A percentile compares a stretch with the other conserved stretches of the same genome.
phyloP scores from a whole-genome alignment of 2,113 vertebrate genomes.

The Tretioscincus oriximinensis region DNA sequence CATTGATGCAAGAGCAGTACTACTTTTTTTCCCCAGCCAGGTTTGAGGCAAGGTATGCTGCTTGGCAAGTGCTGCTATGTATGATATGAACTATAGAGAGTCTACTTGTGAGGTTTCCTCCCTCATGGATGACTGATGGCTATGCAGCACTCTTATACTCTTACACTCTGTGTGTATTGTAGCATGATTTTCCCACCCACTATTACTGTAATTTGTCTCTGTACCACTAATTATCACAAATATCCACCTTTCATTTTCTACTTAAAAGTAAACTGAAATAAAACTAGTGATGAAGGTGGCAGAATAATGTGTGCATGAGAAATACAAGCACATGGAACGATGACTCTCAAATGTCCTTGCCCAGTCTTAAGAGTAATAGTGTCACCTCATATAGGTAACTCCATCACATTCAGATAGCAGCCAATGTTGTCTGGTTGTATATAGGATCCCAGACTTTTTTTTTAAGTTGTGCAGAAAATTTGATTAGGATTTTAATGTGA shows the following conservation, averaged over 20 bases:
- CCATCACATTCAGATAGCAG: no score
- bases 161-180: neutral
- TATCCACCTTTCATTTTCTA: no score
- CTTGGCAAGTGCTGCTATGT: neutral
- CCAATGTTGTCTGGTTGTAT: neutral
- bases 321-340: no score
- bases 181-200: neutral
- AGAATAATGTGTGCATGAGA: no score
- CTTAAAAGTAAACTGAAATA: no score
- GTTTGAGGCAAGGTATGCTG: neutral
- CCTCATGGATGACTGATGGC: neutral
- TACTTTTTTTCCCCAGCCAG: neutral
- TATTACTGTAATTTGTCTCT: no score
- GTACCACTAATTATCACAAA: no score
- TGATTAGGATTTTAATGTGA: neutral
- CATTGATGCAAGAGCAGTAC: neutral
- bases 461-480: neutral
- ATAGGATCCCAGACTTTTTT: neutral
- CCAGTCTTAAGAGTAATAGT: no score
- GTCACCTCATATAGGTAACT: no score
- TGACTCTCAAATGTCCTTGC: no score
- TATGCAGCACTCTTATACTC: neutral
- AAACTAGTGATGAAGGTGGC: no score
- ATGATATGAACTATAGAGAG: neutral
- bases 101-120: neutral